Base-by-base conservation (phyloP, 2,888 invertebrate genomes). In the Aelia acuminata region DNA sequence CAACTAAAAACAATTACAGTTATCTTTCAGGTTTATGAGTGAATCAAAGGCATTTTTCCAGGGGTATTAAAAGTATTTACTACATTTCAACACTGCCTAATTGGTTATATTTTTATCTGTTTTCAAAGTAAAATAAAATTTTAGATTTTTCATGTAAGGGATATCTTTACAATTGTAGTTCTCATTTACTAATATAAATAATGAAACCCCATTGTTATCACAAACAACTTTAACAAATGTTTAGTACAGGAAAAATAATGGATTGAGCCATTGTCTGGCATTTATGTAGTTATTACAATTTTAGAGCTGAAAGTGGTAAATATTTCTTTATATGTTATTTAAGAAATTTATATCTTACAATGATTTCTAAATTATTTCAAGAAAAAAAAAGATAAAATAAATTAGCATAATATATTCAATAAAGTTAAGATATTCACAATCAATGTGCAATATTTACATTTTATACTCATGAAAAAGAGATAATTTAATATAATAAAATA, bases 401-500 rank as follows among this genome's bases (percentile, higher is more conserved):
- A 31, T 70, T 20, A 70, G 63, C 20, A 35, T 35, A 70, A 70
- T 31, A 70, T 18, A 70, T 70, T 70, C 63, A 70, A 35, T 70
- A 70, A 70, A 3, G 35, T 70, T 18, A 70, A 35, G 18, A 18
- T 70, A 70, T 70, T 35, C 63, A 70, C 63, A 70, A 57, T 57
- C 26, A 57, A 80, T 80, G 80, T 80, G 80, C 80, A 80, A n/a
- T 80, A 80, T 80, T 43, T 80, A 80, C 80, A 80, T 47, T 80
- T 43, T n/a, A 80, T 43, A 80, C 22, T 22, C 35, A 80, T 80
- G 39, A n/a, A 47, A 80, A 22, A 43, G 80, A 43, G 80, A n/a
- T 80, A 80, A 80, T 43, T 80, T 80, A 47, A 80, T 80, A 80
- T 80, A 80, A 43, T 80, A 80, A 80, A 80, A 80, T 80, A 80